These are phyloP conservation scores for Zaprionus taronus DNA, from an alignment of 1,140 invertebrate genomes.

Conservation along the genomic window DNA sequence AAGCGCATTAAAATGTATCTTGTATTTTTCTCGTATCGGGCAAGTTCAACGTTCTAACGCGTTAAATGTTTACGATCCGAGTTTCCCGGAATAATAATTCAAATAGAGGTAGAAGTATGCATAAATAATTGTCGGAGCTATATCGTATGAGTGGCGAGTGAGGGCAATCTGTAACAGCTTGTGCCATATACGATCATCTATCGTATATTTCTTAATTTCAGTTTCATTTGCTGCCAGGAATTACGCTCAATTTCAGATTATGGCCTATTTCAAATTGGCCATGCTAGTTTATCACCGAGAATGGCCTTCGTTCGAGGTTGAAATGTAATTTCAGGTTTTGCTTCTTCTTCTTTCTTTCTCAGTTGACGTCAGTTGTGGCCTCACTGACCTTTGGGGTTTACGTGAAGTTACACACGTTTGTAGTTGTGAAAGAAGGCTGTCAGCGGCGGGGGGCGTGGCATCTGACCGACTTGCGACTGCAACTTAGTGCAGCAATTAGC, in stretches of 20 bases:
- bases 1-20: not conserved
- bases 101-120: slow-evolving; percentile 6
- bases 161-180: not conserved
- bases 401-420: not conserved
- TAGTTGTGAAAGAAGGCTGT: not conserved
- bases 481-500: slow-evolving; percentile 33
- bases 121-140: slow-evolving; percentile 16
- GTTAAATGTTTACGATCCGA: slow-evolving; percentile 30
- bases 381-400: slow-evolving; percentile 22
- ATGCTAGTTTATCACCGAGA: slow-evolving; percentile 29
- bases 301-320: slow-evolving; percentile 37
- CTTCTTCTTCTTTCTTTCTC: slow-evolving; percentile 8
- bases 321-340: slow-evolving; percentile 1
- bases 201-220: not conserved
- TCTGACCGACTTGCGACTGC: slow-evolving; percentile 22
- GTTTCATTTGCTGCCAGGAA: slow-evolving; percentile 28
- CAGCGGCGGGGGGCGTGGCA: slow-evolving; percentile 22
- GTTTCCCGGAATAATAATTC: slow-evolving; percentile 15
- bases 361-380: slow-evolving; percentile 1
- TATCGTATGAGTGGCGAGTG: not conserved
- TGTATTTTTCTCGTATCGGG: not conserved
- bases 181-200: not conserved
- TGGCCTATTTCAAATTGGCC: slow-evolving; percentile 50
- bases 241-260: slow-evolving; percentile 62
- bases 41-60: slow-evolving; percentile 25